Percentiles rank a stretch among this genome's conserved stretches.
Conservation (phyloP, 2,888 invertebrate species). For the Embidobia sp. region DNA sequence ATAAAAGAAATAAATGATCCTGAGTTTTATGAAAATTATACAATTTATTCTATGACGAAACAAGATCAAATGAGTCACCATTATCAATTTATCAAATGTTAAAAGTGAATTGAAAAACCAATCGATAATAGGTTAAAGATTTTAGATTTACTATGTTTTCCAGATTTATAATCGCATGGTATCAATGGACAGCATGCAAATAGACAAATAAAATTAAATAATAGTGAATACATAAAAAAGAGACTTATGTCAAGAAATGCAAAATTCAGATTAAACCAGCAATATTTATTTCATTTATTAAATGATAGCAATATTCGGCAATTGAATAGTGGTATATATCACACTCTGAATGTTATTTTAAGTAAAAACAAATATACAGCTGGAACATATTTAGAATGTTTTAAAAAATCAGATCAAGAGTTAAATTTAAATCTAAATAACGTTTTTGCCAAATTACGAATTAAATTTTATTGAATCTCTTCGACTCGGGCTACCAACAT, state of each 20-base stretch:
- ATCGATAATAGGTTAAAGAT: slow-evolving; percentile 59
- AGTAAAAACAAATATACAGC: slow-evolving; percentile 32
- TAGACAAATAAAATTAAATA: slow-evolving; percentile 52
- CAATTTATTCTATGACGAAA: too few relatives aligned
- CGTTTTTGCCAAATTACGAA: slow-evolving; percentile 62
- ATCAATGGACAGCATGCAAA: slow-evolving; percentile 56
- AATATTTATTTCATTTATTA: slow-evolving; percentile 69
- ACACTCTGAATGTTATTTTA: slow-evolving; percentile 47
- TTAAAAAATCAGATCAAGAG: slow-evolving; percentile 4
- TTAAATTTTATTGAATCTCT: too few relatives aligned
- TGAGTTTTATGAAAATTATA: too few relatives aligned
- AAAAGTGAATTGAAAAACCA: slow-evolving; percentile 6
- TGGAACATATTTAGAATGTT: neutral
- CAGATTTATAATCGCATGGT: slow-evolving; percentile 63
- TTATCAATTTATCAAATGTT: too few relatives aligned
- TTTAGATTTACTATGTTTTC: slow-evolving; percentile 67
- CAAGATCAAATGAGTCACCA: too few relatives aligned
- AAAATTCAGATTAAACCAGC: slow-evolving; percentile 68
- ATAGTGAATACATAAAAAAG: slow-evolving; percentile 67
- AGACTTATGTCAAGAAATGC: slow-evolving; percentile 64
- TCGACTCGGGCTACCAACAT: too few relatives aligned
- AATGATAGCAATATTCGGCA: slow-evolving; percentile 68
- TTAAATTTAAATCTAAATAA: slow-evolving; percentile 52
- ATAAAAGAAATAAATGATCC: too few relatives aligned
- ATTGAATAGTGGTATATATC: slow-evolving; percentile 54